A percentile compares a stretch with the other conserved stretches of the same genome.
These are phyloP conservation scores for Setipinna tenuifilis DNA, from an alignment of 2,797 vertebrate genomes.

Conservation along the genomic window DNA sequence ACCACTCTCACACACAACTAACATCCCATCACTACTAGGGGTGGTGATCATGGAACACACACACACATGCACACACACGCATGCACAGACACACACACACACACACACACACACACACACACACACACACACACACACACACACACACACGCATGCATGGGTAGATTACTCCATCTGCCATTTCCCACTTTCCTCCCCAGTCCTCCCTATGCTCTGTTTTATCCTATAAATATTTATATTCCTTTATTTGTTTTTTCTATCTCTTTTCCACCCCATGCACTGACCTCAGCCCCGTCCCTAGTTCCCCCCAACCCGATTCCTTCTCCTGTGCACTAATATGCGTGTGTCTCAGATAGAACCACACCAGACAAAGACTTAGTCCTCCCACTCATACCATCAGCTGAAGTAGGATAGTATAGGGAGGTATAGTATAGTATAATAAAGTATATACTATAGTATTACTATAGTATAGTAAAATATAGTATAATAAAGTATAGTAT, in stretches of 20 bases:
- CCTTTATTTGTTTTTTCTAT: neutral
- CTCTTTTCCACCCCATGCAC: neutral
- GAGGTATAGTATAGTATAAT: neutral
- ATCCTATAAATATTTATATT: constrained; percentile 8
- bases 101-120: neutral
- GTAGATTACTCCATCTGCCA: neutral
- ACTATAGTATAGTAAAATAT: too few relatives aligned
- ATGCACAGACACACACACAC: too few relatives aligned
- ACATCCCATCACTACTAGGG: neutral
- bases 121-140: neutral
- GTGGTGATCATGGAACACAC: neutral
- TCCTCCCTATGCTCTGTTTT: neutral
- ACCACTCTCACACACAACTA: neutral
- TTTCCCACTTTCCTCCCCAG: neutral
- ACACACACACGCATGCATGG: neutral
- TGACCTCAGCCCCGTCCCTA: neutral
- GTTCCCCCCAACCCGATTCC: neutral
- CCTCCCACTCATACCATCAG: neutral
- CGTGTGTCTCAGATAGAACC: neutral
- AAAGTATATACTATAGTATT: too few relatives aligned
- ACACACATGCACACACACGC: too few relatives aligned
- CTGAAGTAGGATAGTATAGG: neutral
- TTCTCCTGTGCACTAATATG: neutral
- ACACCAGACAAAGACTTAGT: neutral
- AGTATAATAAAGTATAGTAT: too few relatives aligned